Evolutionary conservation across 2,888 invertebrate genomes (phyloP).

Genomic region (Anagyrus pseudococci): DNA sequence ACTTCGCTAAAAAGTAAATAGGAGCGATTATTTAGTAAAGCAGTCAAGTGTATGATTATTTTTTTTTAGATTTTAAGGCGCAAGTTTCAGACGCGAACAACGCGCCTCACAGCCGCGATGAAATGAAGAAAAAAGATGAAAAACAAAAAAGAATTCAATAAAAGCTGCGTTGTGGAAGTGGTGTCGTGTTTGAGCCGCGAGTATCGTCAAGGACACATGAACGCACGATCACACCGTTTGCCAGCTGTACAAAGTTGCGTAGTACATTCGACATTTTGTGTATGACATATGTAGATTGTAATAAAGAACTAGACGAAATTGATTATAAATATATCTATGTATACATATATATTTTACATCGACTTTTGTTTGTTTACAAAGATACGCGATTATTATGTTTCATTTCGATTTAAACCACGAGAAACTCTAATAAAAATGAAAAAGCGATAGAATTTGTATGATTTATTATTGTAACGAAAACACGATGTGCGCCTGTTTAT

Average conservation of each 20-base stretch:
- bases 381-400: too few species aligned
- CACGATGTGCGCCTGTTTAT: too few species aligned
- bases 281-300: neutral
- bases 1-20: neutral
- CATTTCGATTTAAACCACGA: too few species aligned
- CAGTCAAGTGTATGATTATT: constrained; percentile 21
- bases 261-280: too few species aligned
- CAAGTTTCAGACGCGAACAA: neutral
- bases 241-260: neutral
- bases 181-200: constrained; percentile 10
- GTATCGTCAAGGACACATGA: constrained; percentile 6
- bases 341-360: too few species aligned
- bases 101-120: too few species aligned
- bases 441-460: too few species aligned
- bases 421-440: too few species aligned
- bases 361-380: too few species aligned
- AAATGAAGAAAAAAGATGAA: neutral
- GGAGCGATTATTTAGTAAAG: neutral
- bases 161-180: neutral
- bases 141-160: neutral
- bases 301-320: neutral
- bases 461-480: too few species aligned
- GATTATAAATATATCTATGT: neutral
- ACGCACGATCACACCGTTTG: neutral
- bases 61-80: constrained; percentile 31